Evolutionary conservation across 1,140 invertebrate species (phyloP).

Genomic region (Adoxophyes honmai): DNA sequence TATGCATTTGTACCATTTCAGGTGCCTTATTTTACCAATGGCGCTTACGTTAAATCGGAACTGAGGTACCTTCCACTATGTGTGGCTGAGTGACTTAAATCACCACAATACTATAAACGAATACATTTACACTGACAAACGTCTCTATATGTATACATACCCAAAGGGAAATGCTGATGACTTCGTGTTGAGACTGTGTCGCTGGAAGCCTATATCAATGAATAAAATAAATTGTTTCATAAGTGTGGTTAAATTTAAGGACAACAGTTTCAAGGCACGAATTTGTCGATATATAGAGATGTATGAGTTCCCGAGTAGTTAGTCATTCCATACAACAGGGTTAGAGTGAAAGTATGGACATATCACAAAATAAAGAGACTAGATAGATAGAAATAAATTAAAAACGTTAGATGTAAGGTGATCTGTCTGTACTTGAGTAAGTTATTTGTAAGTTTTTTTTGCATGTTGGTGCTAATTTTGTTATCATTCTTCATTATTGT

Average conservation of each 20-base stretch:
- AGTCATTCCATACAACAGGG: constrained; percentile 15
- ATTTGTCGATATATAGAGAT: too few species aligned
- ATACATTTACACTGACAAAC: too few species aligned
- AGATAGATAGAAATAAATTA: constrained; percentile 2
- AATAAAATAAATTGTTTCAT: too few species aligned
- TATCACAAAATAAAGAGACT: constrained; percentile 14
- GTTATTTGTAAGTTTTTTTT: constrained; percentile 25
- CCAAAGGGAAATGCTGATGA: too few species aligned
- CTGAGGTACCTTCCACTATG: constrained; percentile 3
- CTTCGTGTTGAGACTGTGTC: too few species aligned
- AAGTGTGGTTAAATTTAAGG: too few species aligned
- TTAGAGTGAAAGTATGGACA: constrained; percentile 9
- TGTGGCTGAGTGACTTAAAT: constrained; percentile 6
- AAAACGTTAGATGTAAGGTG: constrained; percentile 5
- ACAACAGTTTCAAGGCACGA: too few species aligned
- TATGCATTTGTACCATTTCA: too few species aligned
- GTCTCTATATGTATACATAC: too few species aligned
- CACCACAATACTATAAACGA: constrained; percentile 8
- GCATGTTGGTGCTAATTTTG: constrained; percentile 35
- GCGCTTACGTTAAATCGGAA: too few species aligned
- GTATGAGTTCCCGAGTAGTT: background rate
- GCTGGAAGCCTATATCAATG: too few species aligned
- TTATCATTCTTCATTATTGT: constrained; percentile 26
- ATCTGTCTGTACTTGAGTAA: constrained; percentile 11
- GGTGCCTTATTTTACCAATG: background rate